These are phyloP conservation scores for Odontamblyopus rebecca DNA, from an alignment of 2,797 vertebrate genomes.

Conservation along the genomic window DNA sequence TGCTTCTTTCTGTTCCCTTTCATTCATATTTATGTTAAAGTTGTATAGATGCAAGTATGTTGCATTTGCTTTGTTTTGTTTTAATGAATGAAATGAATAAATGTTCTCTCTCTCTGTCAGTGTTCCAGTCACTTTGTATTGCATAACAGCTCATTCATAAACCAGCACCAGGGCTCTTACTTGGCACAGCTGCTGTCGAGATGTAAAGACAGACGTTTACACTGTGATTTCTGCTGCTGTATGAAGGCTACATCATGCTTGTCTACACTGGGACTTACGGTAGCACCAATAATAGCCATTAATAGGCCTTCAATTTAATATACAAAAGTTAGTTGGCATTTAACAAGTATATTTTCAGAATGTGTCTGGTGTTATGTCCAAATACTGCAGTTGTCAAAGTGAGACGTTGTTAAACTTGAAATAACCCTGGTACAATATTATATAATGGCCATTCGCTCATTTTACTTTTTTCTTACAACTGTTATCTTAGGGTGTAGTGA, in stretches of 20 bases:
- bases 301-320: background rate
- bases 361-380: background rate
- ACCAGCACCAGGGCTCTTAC: conserved; percentile 61
- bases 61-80: too few relatives aligned
- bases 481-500: too few relatives aligned
- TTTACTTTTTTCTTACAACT: too few relatives aligned
- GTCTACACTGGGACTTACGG: conserved; percentile 26
- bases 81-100: too few relatives aligned
- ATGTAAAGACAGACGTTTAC: conserved; percentile 36
- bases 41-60: too few relatives aligned
- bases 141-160: conserved; percentile 74
- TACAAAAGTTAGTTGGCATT: conserved; percentile 3
- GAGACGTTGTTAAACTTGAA: background rate
- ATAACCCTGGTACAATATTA: background rate
- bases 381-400: background rate
- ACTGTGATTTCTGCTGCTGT: conserved; percentile 56
- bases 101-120: conserved; percentile 26
- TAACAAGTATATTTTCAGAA: background rate
- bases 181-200: conserved; percentile 34
- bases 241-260: conserved; percentile 21
- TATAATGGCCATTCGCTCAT: background rate
- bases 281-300: conserved; percentile 9
- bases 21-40: too few relatives aligned
- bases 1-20: too few relatives aligned
- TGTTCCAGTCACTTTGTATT: conserved; percentile 66